Percentiles rank a stretch among this genome's conserved stretches.
Evolutionary conservation across 53 echinoderm and acorn worm species (phyloP).

Genomic region (Paracentrotus lividus): DNA sequence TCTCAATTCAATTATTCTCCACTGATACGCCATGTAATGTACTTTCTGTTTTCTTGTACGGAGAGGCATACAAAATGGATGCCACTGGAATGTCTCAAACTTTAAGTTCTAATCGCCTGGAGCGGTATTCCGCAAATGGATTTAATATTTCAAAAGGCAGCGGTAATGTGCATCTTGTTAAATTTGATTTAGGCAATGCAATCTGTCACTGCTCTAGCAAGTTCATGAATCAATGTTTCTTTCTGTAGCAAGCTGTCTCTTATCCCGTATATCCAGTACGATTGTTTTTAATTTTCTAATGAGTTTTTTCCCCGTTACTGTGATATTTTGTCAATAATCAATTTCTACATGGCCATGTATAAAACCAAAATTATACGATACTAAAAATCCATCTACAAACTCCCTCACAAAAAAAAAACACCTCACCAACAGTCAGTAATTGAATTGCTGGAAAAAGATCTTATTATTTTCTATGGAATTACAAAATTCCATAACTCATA

Average conservation of each 20-base stretch:
- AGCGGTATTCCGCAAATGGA: conserved; percentile 14
- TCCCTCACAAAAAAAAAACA: no score
- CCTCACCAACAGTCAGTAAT: not conserved
- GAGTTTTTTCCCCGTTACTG: not conserved
- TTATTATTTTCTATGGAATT: not conserved
- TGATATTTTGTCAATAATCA: no score
- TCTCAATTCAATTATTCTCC: not conserved
- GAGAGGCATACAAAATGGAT: not conserved
- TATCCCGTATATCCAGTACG: not conserved
- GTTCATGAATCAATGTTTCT: not conserved
- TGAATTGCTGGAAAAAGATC: not conserved
- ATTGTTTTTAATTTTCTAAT: not conserved
- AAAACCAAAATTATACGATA: no score
- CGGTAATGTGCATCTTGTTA: conserved; percentile 18
- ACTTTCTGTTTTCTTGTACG: not conserved
- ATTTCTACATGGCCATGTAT: no score
- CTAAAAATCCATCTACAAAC: not conserved
- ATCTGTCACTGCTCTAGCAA: not conserved
- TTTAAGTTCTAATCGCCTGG: conserved; percentile 19
- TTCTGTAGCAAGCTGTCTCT: not conserved
- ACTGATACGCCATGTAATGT: no score
- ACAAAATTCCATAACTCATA: not conserved
- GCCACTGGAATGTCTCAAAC: not conserved
- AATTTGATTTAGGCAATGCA: conserved; percentile 30
- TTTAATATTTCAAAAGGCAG: conserved; percentile 35